Evolutionary conservation across 2,888 invertebrate species (phyloP), one percentile per base, ranked within the genome.

Genomic region (Eupeodes luniger): DNA sequence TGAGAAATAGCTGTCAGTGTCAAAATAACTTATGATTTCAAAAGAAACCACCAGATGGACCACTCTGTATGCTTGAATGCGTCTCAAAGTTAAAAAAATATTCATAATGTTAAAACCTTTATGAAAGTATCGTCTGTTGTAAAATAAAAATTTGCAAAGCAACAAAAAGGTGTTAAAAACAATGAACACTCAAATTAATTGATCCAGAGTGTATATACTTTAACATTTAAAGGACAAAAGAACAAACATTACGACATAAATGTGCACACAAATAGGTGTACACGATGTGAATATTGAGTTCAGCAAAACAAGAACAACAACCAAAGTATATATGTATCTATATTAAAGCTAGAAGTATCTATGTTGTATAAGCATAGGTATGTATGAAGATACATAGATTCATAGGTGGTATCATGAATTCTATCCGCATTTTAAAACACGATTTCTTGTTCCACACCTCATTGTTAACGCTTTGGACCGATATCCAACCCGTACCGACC

Each of bases 381-480:
- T 40, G 40, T 40, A 40, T 40, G 40, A 40, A 40, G 40, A 7
- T 36, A 36, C 19, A 19, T 19, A 36, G 36, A 7, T 5, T 7
- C 5, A 9, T 51, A 7, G n/a, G 5, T 47, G 74, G 51, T 78
- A 83, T 87, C 86, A 87, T 53, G 76, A 83, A 87, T 84, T 84
- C 87, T 64, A 77, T 84, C 53, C 87, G 66, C 84, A 88, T 88
- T 83, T 80, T 67, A 57, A 87, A 57, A 64, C 80, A 83, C 86
- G 82, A 83, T 87, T 80, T 87, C 83, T 82, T 72, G 61, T 79
- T 87, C 79, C 86, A 83, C 86, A 87, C 83, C 82, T 83, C 79
- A 66, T 82, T 87, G 79, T 83, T 78, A 59, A 79, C 47, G 70
- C 70, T 57, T 74, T 72, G 67, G 70, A 81, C 87, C 84, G 40